Percentiles rank a stretch among this genome's conserved stretches.
phyloP scores from a whole-genome alignment of 1,140 invertebrate species.

The Drosophila kikkawai region DNA sequence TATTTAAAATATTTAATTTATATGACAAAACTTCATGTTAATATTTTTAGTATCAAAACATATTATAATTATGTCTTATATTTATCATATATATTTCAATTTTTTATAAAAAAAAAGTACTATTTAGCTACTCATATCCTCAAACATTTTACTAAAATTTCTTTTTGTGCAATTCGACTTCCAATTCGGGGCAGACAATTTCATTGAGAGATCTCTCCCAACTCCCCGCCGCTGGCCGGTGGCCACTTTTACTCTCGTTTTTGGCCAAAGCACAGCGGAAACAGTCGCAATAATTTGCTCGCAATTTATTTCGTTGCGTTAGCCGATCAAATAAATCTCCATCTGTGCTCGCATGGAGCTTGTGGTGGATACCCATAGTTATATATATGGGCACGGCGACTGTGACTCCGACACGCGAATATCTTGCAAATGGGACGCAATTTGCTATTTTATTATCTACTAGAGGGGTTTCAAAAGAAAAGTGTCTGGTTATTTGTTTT shows the following conservation, averaged over 20 bases:
- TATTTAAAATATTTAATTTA: too few relatives aligned
- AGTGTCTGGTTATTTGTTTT: constrained; percentile 5
- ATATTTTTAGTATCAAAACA: too few relatives aligned
- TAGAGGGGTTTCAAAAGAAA: neutral
- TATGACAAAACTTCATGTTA: too few relatives aligned
- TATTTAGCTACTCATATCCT: neutral
- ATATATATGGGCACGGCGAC: constrained; percentile 17
- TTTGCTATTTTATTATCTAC: constrained; percentile 26
- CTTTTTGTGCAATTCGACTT: neutral
- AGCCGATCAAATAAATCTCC: constrained; percentile 67
- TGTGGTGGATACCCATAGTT: constrained; percentile 25
- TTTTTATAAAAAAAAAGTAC: too few relatives aligned
- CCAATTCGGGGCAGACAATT: constrained; percentile 37
- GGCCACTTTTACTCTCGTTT: constrained; percentile 67
- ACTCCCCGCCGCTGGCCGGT: constrained; percentile 3
- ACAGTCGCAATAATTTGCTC: constrained; percentile 74
- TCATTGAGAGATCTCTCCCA: constrained; percentile 39
- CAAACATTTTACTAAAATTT: neutral
- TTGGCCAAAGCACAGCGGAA: constrained; percentile 64
- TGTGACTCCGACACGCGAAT: constrained; percentile 34
- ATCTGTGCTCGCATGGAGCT: constrained; percentile 24
- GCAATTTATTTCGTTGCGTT: constrained; percentile 75
- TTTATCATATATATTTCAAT: too few relatives aligned
- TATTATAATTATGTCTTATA: too few relatives aligned
- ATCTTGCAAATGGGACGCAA: constrained; percentile 36